Evolutionary conservation across 1,140 invertebrate genomes (phyloP).

Genomic region (Drosophila persimilis): DNA sequence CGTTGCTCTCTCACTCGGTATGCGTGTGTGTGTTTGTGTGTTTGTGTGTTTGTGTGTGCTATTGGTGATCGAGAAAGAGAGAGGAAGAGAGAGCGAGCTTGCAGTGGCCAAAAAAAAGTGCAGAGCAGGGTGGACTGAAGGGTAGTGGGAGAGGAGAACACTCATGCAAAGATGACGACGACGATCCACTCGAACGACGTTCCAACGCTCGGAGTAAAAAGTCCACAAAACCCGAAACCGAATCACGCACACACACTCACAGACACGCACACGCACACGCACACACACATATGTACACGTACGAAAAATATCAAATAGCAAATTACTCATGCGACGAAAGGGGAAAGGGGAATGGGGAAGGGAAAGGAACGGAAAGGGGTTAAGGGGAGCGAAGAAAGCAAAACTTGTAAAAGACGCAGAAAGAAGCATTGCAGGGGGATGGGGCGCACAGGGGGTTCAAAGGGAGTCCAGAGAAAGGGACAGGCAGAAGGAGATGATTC

Average conservation of each 20-base stretch:
- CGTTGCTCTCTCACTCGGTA: constrained; percentile 15
- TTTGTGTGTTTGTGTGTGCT: not conserved
- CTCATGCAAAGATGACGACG: constrained; percentile 35
- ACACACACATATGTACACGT: constrained; percentile 19
- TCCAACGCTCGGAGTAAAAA: constrained; percentile 1
- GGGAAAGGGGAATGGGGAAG: not conserved
- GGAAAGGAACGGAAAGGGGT: too few relatives aligned
- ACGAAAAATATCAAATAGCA: constrained; percentile 74
- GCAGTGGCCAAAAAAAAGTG: constrained; percentile 62
- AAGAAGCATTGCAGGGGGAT: not conserved
- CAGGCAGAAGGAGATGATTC: not conserved
- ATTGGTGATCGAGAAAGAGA: constrained; percentile 22
- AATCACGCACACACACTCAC: constrained; percentile 31
- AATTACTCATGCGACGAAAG: constrained; percentile 70
- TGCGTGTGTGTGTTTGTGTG: not conserved
- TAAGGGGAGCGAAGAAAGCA: constrained; percentile 2
- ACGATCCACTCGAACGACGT: not conserved
- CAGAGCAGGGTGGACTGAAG: not conserved
- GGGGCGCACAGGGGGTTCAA: not conserved
- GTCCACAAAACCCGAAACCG: constrained; percentile 40
- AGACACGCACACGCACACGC: constrained; percentile 29
- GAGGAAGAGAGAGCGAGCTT: constrained; percentile 5
- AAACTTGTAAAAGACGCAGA: constrained; percentile 20
- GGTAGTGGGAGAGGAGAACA: not conserved
- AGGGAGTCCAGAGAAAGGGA: not conserved